These are phyloP conservation scores for Ditylenchus weischeri DNA, from an alignment of 2,888 invertebrate species.

Conservation along the genomic window DNA sequence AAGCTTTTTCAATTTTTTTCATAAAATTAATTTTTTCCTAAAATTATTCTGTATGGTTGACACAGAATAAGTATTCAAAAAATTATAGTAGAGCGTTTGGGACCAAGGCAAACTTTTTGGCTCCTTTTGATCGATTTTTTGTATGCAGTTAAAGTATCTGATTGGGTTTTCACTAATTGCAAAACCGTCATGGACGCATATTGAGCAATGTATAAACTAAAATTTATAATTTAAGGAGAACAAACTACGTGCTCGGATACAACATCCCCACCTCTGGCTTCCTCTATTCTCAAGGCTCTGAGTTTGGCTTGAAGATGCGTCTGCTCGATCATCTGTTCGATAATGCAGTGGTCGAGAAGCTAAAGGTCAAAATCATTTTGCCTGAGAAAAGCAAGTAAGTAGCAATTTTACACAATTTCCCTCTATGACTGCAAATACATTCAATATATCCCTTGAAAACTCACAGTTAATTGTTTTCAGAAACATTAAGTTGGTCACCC, in stretches of 20 bases:
- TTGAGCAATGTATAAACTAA: too few species aligned
- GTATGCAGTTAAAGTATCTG: too few species aligned
- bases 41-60: too few species aligned
- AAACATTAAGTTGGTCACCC: slow-evolving; percentile 76
- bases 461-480: slow-evolving; percentile 55
- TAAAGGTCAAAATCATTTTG: slow-evolving; percentile 81
- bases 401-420: background rate
- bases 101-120: too few species aligned
- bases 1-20: too few species aligned
- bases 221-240: slow-evolving; percentile 62
- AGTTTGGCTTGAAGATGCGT: slow-evolving; percentile 79
- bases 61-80: too few species aligned
- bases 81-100: too few species aligned
- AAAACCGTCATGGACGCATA: background rate
- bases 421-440: background rate
- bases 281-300: slow-evolving; percentile 72
- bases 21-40: too few species aligned
- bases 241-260: slow-evolving; percentile 91
- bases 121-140: too few species aligned
- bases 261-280: slow-evolving; percentile 94
- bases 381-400: slow-evolving; percentile 77
- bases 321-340: slow-evolving; percentile 94
- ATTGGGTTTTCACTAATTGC: background rate
- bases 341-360: slow-evolving; percentile 88
- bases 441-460: background rate